These are phyloP conservation scores for Smithornis capensis DNA, from an alignment of 2,113 vertebrate species.

Conservation along the genomic window DNA sequence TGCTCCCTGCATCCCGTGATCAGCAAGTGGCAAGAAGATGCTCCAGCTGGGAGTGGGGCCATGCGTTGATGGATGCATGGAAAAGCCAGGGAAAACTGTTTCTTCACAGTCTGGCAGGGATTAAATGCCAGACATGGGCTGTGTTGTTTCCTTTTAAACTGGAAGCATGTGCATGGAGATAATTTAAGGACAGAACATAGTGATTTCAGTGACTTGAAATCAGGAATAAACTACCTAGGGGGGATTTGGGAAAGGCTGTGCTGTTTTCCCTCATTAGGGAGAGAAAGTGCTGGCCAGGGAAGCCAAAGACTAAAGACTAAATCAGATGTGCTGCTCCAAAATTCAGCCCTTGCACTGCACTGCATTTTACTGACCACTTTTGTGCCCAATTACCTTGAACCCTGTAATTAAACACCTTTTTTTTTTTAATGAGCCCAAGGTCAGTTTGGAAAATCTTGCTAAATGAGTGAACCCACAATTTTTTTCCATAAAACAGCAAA, in stretches of 20 bases:
- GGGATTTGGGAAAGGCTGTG: not conserved
- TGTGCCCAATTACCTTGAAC: not conserved
- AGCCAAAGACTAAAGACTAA: not conserved
- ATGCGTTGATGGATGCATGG: accelerated
- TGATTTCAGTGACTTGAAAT: not conserved
- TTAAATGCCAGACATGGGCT: not conserved
- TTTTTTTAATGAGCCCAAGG: not conserved
- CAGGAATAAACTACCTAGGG: not conserved
- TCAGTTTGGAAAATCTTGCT: not conserved
- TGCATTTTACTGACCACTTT: not conserved
- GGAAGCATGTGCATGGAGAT: not conserved
- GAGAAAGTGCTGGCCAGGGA: not conserved
- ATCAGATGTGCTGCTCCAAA: not conserved
- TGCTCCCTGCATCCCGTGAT: accelerated
- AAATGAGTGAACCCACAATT: not conserved
- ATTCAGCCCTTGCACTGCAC: not conserved
- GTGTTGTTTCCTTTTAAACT: not conserved
- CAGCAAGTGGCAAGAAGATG: not conserved
- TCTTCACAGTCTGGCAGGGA: not conserved
- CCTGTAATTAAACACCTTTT: constrained; percentile 19
- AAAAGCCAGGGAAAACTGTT: not conserved
- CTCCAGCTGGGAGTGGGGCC: not conserved
- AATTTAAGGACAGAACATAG: not conserved
- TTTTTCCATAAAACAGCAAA: not conserved
- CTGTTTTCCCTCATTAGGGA: not conserved